Base-by-base conservation (phyloP, 2,888 invertebrate species). In the Drosophila imparisetae region DNA sequence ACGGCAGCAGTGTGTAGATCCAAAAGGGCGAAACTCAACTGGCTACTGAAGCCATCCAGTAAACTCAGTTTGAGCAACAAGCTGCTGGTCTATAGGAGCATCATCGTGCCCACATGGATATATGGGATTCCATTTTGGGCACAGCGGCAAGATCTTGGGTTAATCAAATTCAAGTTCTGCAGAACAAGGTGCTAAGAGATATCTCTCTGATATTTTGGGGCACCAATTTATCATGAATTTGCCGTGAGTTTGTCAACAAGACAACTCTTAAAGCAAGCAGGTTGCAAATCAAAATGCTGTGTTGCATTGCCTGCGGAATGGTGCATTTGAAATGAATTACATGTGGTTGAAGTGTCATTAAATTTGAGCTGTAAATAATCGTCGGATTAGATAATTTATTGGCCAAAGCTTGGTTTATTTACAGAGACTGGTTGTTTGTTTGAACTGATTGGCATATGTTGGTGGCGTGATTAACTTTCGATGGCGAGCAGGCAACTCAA, bases 391-490 rank as follows among this genome's bases (percentile, higher is more conserved):
- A 27, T 61, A 42, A 80, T 69, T 75, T 75, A 71, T 65, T 34
- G 66, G 21, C 50, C 4, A 7, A 38, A 42, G n/a, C 13, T 42
- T 40, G 24, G 18, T 7, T 29, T 21, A 34, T 55, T 63, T 61
- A 54, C 21, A 21, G 34, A 11, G 4, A 24, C 45, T 45, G 15
- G 40, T 29, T 50, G 29, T 6, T n/a, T 50, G 57, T 64, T 58
- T 32, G 40, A 66, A 29, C 40, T 65, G 85, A 81, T 78, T 75
- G 86, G 72, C 86, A 70, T 85, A 64, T 83, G 86, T 72, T 77
- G 70, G 70, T 60, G 60, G 54, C 40, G 55, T 68, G 82, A 81
- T 83, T 82, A 85, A 71, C 66, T 38, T 55, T 69, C 59, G 71
- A 78, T 78, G 84, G 40, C 54, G 57, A 60, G 42, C 54, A 42